A percentile compares a stretch with the other conserved stretches of the same genome.
phyloP scores from a whole-genome alignment of 2,113 vertebrate genomes.

The Calyptomena viridis region DNA sequence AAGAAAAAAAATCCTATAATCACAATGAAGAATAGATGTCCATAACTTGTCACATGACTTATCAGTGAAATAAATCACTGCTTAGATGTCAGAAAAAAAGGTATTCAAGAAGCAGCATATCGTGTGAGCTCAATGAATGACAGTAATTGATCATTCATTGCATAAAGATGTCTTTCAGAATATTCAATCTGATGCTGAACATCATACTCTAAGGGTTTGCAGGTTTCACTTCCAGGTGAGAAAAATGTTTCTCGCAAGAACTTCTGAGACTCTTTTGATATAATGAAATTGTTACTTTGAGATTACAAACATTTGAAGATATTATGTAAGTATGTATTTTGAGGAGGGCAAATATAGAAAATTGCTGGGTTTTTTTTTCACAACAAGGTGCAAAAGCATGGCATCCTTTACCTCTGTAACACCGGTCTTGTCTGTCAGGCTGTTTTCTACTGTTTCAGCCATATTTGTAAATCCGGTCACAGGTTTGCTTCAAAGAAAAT shows the following conservation, averaged over 20 bases:
- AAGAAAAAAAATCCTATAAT: background rate
- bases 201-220: background rate
- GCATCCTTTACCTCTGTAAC: background rate
- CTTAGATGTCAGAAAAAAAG: background rate
- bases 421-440: background rate
- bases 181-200: background rate
- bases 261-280: background rate
- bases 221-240: background rate
- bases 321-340: background rate
- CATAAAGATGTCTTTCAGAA: background rate
- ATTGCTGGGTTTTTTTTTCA: background rate
- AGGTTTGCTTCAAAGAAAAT: background rate
- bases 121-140: background rate
- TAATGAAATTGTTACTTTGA: background rate
- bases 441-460: background rate
- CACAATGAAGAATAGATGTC: background rate
- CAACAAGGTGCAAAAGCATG: background rate
- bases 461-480: background rate
- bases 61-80: background rate
- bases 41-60: background rate
- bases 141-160: background rate
- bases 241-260: background rate
- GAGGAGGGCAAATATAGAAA: background rate
- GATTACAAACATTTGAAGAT: background rate
- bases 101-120: background rate